These are phyloP conservation scores for Trisateles emortualis DNA, from an alignment of 2,888 invertebrate species.

Conservation along the genomic window DNA sequence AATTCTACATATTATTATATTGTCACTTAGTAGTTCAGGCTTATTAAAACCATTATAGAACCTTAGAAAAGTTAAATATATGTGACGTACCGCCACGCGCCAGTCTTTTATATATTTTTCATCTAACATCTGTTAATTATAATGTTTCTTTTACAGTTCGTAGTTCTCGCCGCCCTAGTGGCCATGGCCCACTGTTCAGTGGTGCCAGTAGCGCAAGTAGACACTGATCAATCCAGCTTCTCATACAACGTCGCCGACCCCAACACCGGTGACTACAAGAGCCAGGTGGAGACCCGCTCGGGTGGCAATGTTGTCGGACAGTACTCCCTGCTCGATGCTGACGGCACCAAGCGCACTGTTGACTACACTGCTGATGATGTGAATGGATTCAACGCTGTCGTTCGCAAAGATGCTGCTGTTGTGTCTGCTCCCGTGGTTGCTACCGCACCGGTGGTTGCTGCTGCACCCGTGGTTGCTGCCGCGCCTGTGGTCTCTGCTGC, in stretches of 20 bases:
- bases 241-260: conserved; percentile 87
- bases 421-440: conserved; percentile 66
- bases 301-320: conserved; percentile 85
- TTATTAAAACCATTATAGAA: no score
- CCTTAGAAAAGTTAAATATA: no score
- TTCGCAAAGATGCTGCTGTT: conserved; percentile 81
- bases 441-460: conserved; percentile 60
- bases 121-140: background rate
- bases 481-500: conserved; percentile 42
- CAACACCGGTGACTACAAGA: conserved; percentile 86
- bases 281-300: conserved; percentile 84
- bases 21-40: no score
- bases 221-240: conserved; percentile 82
- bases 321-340: conserved; percentile 85
- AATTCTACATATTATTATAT: no score
- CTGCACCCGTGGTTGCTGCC: conserved; percentile 43
- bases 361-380: conserved; percentile 86
- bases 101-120: background rate
- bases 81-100: no score
- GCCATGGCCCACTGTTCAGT: conserved; percentile 77
- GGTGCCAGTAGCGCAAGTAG: conserved; percentile 84
- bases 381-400: conserved; percentile 87
- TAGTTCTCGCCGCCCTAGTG: conserved; percentile 75
- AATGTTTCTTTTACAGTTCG: conserved; percentile 67
- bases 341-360: conserved; percentile 85